Conservation (phyloP, 2,888 invertebrate species). For the Globia sparganii region DNA sequence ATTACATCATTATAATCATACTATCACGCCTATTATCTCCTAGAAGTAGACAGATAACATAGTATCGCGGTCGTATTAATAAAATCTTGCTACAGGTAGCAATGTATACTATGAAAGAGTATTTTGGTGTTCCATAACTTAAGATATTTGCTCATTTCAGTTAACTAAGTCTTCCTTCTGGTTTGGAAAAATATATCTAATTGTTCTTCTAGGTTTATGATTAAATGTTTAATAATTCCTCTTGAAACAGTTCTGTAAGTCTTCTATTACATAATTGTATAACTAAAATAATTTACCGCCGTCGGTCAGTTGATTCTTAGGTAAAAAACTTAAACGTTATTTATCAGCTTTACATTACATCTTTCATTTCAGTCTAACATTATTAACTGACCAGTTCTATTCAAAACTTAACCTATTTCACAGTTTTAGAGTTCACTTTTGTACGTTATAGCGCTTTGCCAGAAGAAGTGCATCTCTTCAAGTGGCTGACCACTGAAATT, state of each 20-base stretch:
- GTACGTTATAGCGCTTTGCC: not conserved
- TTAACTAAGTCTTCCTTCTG: not conserved
- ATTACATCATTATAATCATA: not conserved
- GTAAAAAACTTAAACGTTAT: constrained; percentile 5
- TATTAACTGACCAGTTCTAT: not conserved
- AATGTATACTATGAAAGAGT: constrained; percentile 5
- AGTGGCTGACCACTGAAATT: constrained; percentile 27
- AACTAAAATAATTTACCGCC: not conserved
- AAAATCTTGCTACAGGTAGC: not conserved
- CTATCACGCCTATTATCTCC: not conserved
- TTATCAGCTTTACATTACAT: not conserved
- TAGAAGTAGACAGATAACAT: not conserved
- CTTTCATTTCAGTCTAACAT: constrained; percentile 9
- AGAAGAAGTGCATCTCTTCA: constrained; percentile 1
- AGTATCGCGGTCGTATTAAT: not conserved
- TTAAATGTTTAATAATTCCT: constrained; percentile 22
- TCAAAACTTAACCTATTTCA: constrained; percentile 23
- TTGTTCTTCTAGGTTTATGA: not conserved
- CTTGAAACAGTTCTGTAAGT: not conserved
- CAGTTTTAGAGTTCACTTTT: constrained; percentile 6
- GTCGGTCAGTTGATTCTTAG: not conserved
- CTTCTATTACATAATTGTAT: not conserved
- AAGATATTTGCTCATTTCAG: not conserved
- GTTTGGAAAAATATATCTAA: not conserved
- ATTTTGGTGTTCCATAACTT: not conserved